Conservation (phyloP, 2,113 vertebrate species). For the Dryoscopus gambensis region DNA sequence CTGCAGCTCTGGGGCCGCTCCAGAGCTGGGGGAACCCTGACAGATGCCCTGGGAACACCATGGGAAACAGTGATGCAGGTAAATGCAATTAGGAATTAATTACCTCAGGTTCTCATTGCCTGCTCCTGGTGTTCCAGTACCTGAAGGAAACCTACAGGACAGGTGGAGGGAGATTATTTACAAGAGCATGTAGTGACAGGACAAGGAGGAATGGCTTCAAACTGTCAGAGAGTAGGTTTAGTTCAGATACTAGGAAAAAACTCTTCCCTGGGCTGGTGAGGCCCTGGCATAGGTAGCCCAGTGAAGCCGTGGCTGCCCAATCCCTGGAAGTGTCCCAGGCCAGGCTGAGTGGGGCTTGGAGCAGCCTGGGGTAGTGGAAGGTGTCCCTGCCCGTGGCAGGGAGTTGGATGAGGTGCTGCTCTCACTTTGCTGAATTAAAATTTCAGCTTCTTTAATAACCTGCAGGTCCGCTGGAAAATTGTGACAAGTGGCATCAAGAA, state of each 20-base stretch:
- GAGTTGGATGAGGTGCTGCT: not conserved
- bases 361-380: not conserved
- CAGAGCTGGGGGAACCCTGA: fast-evolving
- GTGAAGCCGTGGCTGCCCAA: not conserved
- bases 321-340: not conserved
- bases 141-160: not conserved
- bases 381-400: not conserved
- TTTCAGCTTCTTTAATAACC: not conserved
- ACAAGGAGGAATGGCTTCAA: not conserved
- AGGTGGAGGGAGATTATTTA: not conserved
- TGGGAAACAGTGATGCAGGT: not conserved
- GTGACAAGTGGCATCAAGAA: conserved; percentile 43
- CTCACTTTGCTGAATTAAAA: not conserved
- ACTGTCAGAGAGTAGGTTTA: no score
- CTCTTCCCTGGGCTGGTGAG: not conserved
- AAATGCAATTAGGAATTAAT: not conserved
- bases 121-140: not conserved
- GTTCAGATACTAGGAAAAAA: not conserved
- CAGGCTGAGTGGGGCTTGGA: not conserved
- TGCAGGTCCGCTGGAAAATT: not conserved
- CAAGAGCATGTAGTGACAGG: not conserved
- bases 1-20: not conserved
- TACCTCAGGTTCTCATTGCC: not conserved
- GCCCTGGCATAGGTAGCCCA: not conserved
- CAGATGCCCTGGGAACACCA: fast-evolving